These are phyloP conservation scores for Mongoloraphidia duomilia DNA, from an alignment of 2,888 invertebrate species.

Conservation along the genomic window DNA sequence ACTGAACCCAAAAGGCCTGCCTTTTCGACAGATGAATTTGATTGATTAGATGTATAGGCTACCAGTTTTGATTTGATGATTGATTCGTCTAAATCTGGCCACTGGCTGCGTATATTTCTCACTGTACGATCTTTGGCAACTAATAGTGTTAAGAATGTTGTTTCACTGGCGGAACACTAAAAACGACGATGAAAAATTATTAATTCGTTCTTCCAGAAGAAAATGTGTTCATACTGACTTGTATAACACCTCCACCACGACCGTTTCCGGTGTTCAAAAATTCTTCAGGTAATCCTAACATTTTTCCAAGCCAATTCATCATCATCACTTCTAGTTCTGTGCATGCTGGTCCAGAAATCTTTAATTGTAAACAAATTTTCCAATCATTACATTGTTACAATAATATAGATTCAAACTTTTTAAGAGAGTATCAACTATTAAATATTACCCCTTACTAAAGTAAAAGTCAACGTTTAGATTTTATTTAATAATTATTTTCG, in stretches of 20 bases:
- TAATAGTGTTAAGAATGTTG: conserved; percentile 67
- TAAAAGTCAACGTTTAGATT: too few relatives aligned
- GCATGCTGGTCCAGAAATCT: conserved; percentile 49
- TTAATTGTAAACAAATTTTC: conserved; percentile 10
- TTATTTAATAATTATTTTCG: too few relatives aligned
- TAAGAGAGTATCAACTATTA: too few relatives aligned
- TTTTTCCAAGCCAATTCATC: conserved; percentile 58
- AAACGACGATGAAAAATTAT: conserved; percentile 15
- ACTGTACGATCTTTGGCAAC: conserved; percentile 59
- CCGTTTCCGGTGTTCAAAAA: conserved; percentile 66
- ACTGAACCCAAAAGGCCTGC: conserved; percentile 68
- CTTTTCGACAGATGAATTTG: conserved; percentile 83
- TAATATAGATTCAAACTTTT: not conserved
- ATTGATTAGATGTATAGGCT: conserved; percentile 74
- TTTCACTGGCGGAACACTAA: conserved; percentile 80
- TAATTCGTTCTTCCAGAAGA: not conserved
- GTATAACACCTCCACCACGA: conserved; percentile 72
- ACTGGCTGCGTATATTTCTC: conserved; percentile 33
- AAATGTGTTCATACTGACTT: conserved; percentile 33
- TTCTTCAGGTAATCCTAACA: conserved; percentile 40
- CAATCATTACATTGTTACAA: not conserved
- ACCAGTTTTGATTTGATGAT: conserved; percentile 54
- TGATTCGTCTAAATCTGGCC: conserved; percentile 46
- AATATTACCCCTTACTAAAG: too few relatives aligned
- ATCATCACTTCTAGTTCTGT: conserved; percentile 50